These are phyloP conservation scores for Sminthurides bifidus DNA, from an alignment of 1,140 invertebrate genomes.

Conservation along the genomic window DNA sequence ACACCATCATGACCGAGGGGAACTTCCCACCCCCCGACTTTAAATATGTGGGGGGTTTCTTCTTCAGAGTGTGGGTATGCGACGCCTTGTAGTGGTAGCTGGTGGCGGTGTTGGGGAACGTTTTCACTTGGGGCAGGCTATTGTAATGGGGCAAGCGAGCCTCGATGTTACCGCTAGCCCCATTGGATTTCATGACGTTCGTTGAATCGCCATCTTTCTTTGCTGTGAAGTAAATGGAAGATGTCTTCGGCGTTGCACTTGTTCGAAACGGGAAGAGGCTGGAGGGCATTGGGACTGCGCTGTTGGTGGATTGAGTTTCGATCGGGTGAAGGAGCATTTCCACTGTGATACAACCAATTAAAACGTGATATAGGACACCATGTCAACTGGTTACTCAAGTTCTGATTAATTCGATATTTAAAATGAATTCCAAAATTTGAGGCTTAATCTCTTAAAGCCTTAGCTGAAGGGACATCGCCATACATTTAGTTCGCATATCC, in stretches of 20 bases:
- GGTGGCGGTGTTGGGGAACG: background rate
- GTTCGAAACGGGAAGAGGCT: background rate
- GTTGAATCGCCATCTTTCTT: background rate
- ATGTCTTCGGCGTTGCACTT: background rate
- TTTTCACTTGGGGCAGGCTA: conserved; percentile 1
- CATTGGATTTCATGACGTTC: no score
- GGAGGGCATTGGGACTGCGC: conserved; percentile 1
- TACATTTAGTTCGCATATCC: no score
- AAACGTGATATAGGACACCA: no score
- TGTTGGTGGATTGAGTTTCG: background rate
- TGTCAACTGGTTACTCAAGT: no score
- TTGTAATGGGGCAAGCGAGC: conserved; percentile 6
- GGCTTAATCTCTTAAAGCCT: no score
- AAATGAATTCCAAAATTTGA: background rate
- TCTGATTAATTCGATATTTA: no score
- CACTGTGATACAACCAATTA: background rate
- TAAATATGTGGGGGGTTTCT: background rate
- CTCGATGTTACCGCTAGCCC: no score
- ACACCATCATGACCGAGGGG: background rate
- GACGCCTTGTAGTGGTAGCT: conserved; percentile 1
- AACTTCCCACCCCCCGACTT: conserved; percentile 13
- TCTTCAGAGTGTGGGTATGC: background rate
- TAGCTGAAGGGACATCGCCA: no score
- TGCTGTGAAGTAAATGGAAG: background rate
- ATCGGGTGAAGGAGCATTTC: conserved; percentile 19